Evolutionary conservation across 2,888 invertebrate genomes (phyloP).

Genomic region (Epiblema foenella): DNA sequence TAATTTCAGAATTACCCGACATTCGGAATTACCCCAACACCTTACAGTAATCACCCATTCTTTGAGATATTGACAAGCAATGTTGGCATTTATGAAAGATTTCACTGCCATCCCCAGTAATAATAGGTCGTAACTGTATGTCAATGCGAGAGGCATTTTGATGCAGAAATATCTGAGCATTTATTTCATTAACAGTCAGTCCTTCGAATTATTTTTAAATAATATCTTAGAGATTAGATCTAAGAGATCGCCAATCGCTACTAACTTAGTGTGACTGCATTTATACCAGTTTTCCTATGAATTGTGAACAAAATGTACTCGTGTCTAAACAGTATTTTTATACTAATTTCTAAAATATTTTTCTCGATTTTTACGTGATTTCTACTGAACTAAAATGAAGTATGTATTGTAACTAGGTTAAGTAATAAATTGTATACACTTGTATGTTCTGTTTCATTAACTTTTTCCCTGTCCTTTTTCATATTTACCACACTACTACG

Average conservation of each 20-base stretch:
- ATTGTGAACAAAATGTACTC: constrained; percentile 48
- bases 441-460: constrained; percentile 58
- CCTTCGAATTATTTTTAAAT: constrained; percentile 40
- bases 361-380: constrained; percentile 70
- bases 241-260: constrained; percentile 50
- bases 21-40: too few relatives aligned
- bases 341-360: constrained; percentile 78
- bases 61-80: too few relatives aligned
- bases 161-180: constrained; percentile 18
- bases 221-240: constrained; percentile 37
- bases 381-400: constrained; percentile 71
- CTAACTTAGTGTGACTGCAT: constrained; percentile 59
- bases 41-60: too few relatives aligned
- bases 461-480: neutral
- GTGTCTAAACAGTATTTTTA: constrained; percentile 77
- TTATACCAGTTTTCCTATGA: constrained; percentile 50
- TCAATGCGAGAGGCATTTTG: neutral
- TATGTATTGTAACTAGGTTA: constrained; percentile 68
- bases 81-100: too few relatives aligned
- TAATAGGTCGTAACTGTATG: neutral
- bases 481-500: too few relatives aligned
- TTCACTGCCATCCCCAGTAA: neutral
- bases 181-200: constrained; percentile 39
- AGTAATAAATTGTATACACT: constrained; percentile 82
- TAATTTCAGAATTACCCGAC: too few relatives aligned